phyloP scores from a whole-genome alignment of 2,888 invertebrate genomes.

The Cylloceria caligata region DNA sequence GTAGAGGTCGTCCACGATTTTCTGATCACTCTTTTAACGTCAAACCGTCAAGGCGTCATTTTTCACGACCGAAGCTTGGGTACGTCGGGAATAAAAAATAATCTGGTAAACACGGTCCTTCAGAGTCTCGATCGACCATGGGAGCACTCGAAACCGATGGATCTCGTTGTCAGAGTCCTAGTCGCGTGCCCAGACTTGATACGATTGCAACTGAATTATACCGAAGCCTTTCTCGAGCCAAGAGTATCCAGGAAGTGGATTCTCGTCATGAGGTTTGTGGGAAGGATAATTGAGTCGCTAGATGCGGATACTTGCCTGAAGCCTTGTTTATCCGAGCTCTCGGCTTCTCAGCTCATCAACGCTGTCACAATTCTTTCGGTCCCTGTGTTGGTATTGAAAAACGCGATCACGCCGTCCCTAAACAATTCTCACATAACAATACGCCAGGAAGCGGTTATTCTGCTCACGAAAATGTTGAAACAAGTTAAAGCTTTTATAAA shows the following conservation, averaged over 20 bases:
- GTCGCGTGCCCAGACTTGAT: conserved; percentile 90
- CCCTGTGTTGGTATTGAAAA: conserved; percentile 86
- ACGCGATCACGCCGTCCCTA: conserved; percentile 75
- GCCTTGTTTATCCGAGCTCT: conserved; percentile 85
- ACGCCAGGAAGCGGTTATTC: conserved; percentile 81
- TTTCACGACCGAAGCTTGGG: conserved; percentile 90
- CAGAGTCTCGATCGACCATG: conserved; percentile 89
- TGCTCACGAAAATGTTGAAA: conserved; percentile 84
- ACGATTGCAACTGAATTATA: conserved; percentile 87
- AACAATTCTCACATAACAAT: conserved; percentile 74
- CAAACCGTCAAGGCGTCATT: conserved; percentile 91
- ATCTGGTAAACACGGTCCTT: conserved; percentile 88
- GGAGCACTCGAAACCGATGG: conserved; percentile 88
- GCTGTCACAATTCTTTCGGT: conserved; percentile 85
- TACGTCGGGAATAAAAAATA: conserved; percentile 87
- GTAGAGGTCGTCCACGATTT: conserved; percentile 88
- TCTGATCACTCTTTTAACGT: conserved; percentile 91
- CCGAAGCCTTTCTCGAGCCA: conserved; percentile 88
- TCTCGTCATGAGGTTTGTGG: conserved; percentile 78
- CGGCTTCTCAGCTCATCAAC: conserved; percentile 86
- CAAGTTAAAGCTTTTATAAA: conserved; percentile 82
- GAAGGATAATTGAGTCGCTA: conserved; percentile 77
- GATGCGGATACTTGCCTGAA: conserved; percentile 83
- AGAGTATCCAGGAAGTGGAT: conserved; percentile 81
- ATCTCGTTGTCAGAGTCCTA: conserved; percentile 88